Conservation (phyloP, 2,113 vertebrate genomes). For the Guaruba guarouba region DNA sequence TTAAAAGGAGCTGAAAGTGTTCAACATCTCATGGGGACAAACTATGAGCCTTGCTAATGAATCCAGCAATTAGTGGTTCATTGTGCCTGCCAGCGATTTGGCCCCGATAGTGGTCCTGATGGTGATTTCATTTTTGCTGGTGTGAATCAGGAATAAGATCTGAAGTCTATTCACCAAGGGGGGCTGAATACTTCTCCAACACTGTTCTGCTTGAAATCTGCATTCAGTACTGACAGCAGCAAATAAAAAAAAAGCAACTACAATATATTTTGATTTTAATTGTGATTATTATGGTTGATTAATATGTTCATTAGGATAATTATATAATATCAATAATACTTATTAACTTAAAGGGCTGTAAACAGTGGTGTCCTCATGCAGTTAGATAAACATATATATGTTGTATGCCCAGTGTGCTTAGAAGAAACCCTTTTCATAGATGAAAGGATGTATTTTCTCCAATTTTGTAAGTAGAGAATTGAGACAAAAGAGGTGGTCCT, state of each 20-base stretch:
- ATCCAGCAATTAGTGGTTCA: slow-evolving; percentile 62
- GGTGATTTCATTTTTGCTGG: slow-evolving; percentile 47
- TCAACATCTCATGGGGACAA: slow-evolving; percentile 57
- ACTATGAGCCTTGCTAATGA: slow-evolving; percentile 65
- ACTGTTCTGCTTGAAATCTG: neutral
- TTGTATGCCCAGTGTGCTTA: neutral
- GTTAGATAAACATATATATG: neutral
- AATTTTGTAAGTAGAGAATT: neutral
- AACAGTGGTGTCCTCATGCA: neutral
- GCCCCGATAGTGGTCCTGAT: slow-evolving; percentile 29
- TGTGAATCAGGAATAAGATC: slow-evolving; percentile 33
- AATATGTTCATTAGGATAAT: neutral
- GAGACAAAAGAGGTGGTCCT: neutral
- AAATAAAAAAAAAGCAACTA: neutral
- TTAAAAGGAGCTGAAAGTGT: slow-evolving; percentile 47
- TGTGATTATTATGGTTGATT: neutral
- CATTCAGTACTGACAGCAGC: neutral
- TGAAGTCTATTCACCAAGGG: slow-evolving; percentile 22
- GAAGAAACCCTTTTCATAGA: neutral
- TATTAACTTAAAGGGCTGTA: neutral
- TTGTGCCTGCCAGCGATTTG: slow-evolving; percentile 67
- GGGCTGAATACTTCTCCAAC: neutral
- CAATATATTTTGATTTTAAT: neutral
- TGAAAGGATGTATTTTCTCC: neutral
- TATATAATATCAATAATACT: neutral